Percentiles rank a stretch among this genome's conserved stretches.
Evolutionary conservation across 37 sponge, comb jelly and placozoan genomes (phyloP).

Genomic region (Diacarnus erythraeanus): DNA sequence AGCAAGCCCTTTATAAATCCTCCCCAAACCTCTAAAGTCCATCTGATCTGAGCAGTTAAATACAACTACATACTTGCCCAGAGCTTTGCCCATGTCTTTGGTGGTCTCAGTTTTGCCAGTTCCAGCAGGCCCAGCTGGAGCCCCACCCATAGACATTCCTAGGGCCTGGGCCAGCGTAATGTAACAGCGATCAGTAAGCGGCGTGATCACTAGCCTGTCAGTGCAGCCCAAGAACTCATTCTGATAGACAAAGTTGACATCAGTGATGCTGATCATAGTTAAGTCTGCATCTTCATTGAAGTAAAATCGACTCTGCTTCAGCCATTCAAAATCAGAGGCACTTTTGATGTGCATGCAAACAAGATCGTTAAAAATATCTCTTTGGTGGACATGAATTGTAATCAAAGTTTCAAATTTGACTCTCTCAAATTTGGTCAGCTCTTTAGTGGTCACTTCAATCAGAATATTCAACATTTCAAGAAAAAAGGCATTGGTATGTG

Average conservation of each 20-base stretch:
- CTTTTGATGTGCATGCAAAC: slow-evolving; percentile 81
- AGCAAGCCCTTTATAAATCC: slow-evolving; percentile 96
- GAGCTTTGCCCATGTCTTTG: slow-evolving; percentile 97
- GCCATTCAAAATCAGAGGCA: slow-evolving; percentile 93
- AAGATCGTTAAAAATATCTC: slow-evolving; percentile 93
- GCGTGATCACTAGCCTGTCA: slow-evolving; percentile 96
- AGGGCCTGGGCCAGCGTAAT: slow-evolving; percentile 98
- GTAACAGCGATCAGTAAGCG: slow-evolving; percentile 98
- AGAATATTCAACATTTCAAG: slow-evolving; percentile 84
- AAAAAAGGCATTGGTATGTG: slow-evolving; percentile 70
- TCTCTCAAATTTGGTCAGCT: slow-evolving; percentile 78
- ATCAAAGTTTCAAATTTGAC: slow-evolving; percentile 89
- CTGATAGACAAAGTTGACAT: slow-evolving; percentile 94
- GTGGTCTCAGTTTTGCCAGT: slow-evolving; percentile 96
- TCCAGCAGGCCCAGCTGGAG: slow-evolving; percentile 98
- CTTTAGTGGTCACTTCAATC: slow-evolving; percentile 84
- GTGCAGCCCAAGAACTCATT: slow-evolving; percentile 98
- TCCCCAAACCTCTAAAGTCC: slow-evolving; percentile 97
- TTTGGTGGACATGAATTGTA: slow-evolving; percentile 94
- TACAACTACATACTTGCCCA: slow-evolving; percentile 98
- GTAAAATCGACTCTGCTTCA: slow-evolving; percentile 97
- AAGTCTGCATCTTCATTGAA: slow-evolving; percentile 88
- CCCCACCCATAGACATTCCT: slow-evolving; percentile 97
- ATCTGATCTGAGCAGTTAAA: slow-evolving; percentile 99
- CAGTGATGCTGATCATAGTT: slow-evolving; percentile 89